Evolutionary conservation across 2,113 vertebrate genomes (phyloP), one percentile per base, ranked within the genome.

Genomic region (Plestiodon gilberti): DNA sequence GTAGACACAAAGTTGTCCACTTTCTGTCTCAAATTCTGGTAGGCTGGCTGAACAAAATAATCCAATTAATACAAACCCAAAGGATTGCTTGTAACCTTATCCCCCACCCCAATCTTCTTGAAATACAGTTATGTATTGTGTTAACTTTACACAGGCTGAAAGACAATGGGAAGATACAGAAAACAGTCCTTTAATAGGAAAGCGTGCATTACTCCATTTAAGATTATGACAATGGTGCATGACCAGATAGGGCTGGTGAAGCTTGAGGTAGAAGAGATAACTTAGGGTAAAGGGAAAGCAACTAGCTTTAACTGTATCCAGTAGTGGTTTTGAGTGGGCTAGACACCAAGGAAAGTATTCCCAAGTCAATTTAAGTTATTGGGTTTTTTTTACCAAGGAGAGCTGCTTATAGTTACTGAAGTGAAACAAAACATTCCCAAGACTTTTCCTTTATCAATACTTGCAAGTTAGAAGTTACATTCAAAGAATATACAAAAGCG

Each of bases 1-100:
- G 97, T 98, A 0, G 98, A 98, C 83, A 99, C 99, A 89, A 98
- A 99, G 96, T 99, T 99, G 97, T 99, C 98, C 6, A 99, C 98
- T 93, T 99, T 99, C 96, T 99, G 98, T 79, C 98, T 96, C 92
- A 99, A 95, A 93, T 99, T 99, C 94, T 99, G 98, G 94, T 98
- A 99, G 59, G 99, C 99, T 83, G 99, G 99, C 98, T 99, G 81
- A 43, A 67, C 76, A 82, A 33, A 88, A 48, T 82, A 62, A 70
- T 35, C 30, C 3, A 0, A 13, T 85, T 87, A 87, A 75, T 81
- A 91, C 89, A 57, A 78, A 76, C 67, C 35, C 75, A 48, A 79
- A 84, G 78, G 23, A 43, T 7, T 73, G 84, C 62, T 78, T 55
- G 61, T 2, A 40, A 59, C n/a, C n/a, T n/a, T n/a, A 67, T 57